Conservation (phyloP, 2,113 vertebrate species). For the Cyphomyrus discorhynchus region DNA sequence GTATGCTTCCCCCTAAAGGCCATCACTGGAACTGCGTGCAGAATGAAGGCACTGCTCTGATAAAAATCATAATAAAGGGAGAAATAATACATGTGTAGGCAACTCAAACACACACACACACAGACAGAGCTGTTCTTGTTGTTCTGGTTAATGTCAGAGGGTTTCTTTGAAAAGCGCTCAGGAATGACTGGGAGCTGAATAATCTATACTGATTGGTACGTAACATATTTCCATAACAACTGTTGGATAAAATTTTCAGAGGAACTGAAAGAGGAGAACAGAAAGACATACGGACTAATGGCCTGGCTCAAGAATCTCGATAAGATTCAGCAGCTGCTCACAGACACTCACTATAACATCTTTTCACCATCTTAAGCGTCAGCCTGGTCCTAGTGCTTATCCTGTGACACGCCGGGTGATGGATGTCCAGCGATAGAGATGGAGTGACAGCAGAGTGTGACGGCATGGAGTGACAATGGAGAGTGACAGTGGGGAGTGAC, state of each 20-base stretch:
- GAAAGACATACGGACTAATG: background rate
- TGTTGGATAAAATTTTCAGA: background rate
- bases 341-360: background rate
- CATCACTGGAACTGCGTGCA: constrained; percentile 38
- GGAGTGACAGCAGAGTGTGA: background rate
- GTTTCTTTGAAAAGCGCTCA: background rate
- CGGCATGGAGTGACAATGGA: background rate
- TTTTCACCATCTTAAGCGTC: background rate
- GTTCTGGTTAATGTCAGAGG: background rate
- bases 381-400: background rate
- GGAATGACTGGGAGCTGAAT: background rate
- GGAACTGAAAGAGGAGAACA: background rate
- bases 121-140: background rate
- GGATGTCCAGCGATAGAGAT: background rate
- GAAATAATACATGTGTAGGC: background rate
- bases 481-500: background rate
- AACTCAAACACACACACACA: background rate
- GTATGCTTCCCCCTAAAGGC: constrained; percentile 60
- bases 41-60: background rate
- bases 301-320: background rate
- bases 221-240: constrained; percentile 11
- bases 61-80: background rate
- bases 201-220: background rate
- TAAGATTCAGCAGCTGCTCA: background rate
- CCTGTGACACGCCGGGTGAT: background rate